Conservation (phyloP, 1,140 invertebrate genomes). For the Diachasmimorpha longicaudata region DNA sequence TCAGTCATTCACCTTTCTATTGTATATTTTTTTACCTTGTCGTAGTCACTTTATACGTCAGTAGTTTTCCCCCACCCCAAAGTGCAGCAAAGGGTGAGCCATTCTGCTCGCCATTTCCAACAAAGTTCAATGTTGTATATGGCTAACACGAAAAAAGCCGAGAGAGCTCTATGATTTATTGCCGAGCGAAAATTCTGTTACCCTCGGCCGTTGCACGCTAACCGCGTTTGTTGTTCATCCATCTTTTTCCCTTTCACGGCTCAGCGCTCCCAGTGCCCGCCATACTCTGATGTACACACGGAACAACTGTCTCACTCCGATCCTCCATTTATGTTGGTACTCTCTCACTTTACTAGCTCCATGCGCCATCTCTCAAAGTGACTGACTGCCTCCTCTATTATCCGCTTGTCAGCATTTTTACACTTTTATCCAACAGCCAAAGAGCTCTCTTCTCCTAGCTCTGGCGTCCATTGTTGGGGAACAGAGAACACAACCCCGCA, state of each 20-base stretch:
- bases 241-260: conserved; percentile 63
- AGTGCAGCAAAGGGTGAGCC: background rate
- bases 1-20: background rate
- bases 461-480: background rate
- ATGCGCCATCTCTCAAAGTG: conserved; percentile 62
- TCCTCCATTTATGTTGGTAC: background rate
- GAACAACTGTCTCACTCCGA: background rate
- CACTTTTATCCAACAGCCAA: conserved; percentile 56
- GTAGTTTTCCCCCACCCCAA: background rate
- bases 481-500: conserved; percentile 2
- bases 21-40: background rate
- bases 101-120: background rate
- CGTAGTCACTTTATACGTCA: background rate
- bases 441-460: background rate
- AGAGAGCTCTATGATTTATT: conserved; percentile 61
- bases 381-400: conserved; percentile 64
- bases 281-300: background rate
- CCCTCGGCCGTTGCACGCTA: conserved; percentile 51
- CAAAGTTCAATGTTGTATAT: conserved; percentile 6
- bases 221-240: conserved; percentile 61
- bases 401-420: conserved; percentile 65
- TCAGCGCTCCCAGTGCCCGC: conserved; percentile 45
- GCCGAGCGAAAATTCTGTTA: conserved; percentile 61
- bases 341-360: conserved; percentile 14
- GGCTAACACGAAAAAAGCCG: conserved; percentile 1